These are phyloP conservation scores for Stictonetta naevosa DNA, from an alignment of 2,113 vertebrate species.

Conservation along the genomic window DNA sequence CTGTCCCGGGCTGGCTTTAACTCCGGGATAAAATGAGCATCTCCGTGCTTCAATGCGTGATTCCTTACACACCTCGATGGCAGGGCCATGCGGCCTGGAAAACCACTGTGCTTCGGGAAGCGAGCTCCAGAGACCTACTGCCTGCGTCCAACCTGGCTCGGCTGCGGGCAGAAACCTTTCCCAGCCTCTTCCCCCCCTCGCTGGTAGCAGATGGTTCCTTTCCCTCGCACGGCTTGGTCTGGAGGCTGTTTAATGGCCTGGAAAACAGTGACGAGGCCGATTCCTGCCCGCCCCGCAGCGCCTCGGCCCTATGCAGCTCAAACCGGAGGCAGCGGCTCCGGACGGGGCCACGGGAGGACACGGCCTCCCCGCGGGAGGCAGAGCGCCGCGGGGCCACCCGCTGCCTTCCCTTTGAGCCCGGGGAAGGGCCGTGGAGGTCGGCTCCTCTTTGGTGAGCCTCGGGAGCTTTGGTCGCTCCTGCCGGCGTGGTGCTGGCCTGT, in stretches of 20 bases:
- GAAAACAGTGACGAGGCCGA: not conserved
- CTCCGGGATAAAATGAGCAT: too few relatives aligned
- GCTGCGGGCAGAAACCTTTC: not conserved
- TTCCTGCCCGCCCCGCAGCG: not conserved
- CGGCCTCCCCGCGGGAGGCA: not conserved
- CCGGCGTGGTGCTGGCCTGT: not conserved
- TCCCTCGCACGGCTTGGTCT: not conserved
- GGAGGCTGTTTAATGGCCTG: not conserved
- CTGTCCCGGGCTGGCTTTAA: not conserved
- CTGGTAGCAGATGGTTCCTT: not conserved
- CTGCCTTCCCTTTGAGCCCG: not conserved
- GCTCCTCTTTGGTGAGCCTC: not conserved
- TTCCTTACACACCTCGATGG: not conserved
- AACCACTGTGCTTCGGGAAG: not conserved
- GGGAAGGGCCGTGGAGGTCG: too few relatives aligned
- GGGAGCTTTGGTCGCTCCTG: not conserved
- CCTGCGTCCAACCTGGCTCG: not conserved
- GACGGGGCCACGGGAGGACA: too few relatives aligned
- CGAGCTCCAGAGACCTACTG: not conserved
- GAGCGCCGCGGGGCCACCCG: not conserved
- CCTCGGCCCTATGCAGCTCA: not conserved
- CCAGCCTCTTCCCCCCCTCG: not conserved
- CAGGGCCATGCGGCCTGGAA: not conserved
- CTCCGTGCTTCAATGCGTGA: too few relatives aligned
- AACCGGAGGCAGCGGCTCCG: not conserved